These are phyloP conservation scores for Chaenodraco wilsoni DNA, from an alignment of 2,797 vertebrate species.

Conservation along the genomic window DNA sequence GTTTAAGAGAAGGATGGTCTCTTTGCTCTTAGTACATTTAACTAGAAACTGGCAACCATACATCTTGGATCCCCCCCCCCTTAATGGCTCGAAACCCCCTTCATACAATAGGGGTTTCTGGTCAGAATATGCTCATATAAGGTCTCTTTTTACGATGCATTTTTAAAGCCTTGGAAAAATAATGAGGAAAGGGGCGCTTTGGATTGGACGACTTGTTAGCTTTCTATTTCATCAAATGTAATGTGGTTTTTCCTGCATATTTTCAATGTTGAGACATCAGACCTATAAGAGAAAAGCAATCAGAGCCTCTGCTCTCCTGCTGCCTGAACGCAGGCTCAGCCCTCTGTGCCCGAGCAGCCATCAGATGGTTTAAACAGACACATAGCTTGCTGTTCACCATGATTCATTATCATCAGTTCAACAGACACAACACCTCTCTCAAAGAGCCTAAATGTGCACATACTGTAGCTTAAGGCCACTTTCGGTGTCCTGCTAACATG, in stretches of 20 bases:
- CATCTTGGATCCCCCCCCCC: background rate
- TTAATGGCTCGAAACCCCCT: background rate
- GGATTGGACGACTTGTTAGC: background rate
- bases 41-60: background rate
- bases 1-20: too few relatives aligned
- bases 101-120: background rate
- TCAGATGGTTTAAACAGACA: conserved; percentile 33
- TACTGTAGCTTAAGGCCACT: conserved; percentile 18
- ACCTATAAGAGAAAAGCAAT: background rate
- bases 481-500: conserved; percentile 41
- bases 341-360: conserved; percentile 2
- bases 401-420: conserved; percentile 36
- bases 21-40: too few relatives aligned
- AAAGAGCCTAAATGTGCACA: conserved; percentile 12
- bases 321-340: background rate
- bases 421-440: conserved; percentile 19
- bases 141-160: background rate
- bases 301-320: background rate
- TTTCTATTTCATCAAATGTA: background rate
- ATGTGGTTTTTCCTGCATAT: background rate
- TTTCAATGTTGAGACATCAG: background rate
- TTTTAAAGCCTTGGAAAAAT: background rate
- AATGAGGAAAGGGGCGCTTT: too few relatives aligned
- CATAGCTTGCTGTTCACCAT: conserved; percentile 25
- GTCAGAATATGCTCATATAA: background rate